Percentiles rank a stretch among this genome's conserved stretches.
These are phyloP conservation scores for Tenebrio molitor DNA, from an alignment of 1,140 invertebrate species.

Conservation along the genomic window DNA sequence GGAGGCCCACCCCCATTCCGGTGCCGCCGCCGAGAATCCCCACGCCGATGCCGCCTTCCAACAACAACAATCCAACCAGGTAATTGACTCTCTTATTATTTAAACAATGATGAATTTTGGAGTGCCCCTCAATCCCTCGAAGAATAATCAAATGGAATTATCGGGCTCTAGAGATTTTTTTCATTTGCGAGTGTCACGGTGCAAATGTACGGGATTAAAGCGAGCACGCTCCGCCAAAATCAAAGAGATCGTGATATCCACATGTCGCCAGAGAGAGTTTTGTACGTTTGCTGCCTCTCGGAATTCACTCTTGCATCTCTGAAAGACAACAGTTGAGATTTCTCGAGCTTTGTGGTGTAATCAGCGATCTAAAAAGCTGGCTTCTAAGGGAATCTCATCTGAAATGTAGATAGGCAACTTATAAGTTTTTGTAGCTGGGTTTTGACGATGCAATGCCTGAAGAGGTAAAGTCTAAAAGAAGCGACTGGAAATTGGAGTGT, in stretches of 20 bases:
- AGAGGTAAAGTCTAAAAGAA: too few species aligned
- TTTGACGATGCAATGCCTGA: too few species aligned
- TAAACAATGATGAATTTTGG: slow-evolving; percentile 25
- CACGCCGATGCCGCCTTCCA: slow-evolving; percentile 62
- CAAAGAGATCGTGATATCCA: slow-evolving; percentile 6
- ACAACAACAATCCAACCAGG: slow-evolving; percentile 62
- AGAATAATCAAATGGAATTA: slow-evolving; percentile 5
- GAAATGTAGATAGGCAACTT: neutral
- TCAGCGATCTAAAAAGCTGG: slow-evolving; percentile 2
- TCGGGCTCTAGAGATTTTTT: slow-evolving; percentile 20
- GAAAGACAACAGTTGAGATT: neutral
- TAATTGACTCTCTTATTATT: slow-evolving; percentile 48
- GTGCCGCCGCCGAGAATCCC: slow-evolving; percentile 62
- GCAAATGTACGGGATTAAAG: slow-evolving; percentile 20
- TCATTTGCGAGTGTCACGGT: neutral
- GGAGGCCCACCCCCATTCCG: slow-evolving; percentile 59
- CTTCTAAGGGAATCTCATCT: neutral
- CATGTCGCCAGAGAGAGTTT: slow-evolving; percentile 4
- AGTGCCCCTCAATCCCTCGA: neutral
- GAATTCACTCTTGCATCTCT: neutral
- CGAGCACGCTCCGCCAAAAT: slow-evolving; percentile 5
- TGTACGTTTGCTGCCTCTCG: neutral
- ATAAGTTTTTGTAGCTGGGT: neutral
- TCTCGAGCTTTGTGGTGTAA: neutral
- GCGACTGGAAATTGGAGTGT: too few species aligned